Evolutionary conservation across 2,888 invertebrate species (phyloP).

Genomic region (Agriopis aurantiaria): DNA sequence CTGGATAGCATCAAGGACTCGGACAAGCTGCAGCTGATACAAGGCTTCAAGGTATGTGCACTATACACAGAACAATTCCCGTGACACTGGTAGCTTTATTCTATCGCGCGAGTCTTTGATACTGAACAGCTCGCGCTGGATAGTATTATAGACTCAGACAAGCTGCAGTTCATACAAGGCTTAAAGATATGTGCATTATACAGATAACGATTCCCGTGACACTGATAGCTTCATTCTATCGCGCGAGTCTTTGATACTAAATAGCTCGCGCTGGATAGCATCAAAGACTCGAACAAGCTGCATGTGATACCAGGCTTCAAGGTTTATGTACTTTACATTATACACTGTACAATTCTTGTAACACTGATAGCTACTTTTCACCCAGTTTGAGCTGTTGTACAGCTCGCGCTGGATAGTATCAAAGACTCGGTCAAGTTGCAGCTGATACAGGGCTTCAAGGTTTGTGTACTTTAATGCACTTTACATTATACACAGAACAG

Average conservation of each 20-base stretch:
- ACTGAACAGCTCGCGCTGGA: conserved; percentile 93
- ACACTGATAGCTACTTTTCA: conserved; percentile 98
- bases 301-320: too few relatives aligned
- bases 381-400: conserved; percentile 94
- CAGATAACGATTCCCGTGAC: too few relatives aligned
- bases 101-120: conserved; percentile 94
- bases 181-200: conserved; percentile 86
- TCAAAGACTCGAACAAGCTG: too few relatives aligned
- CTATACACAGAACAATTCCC: conserved; percentile 93
- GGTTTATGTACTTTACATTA: too few relatives aligned
- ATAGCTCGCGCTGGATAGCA: too few relatives aligned
- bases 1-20: conserved; percentile 95
- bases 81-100: conserved; percentile 98
- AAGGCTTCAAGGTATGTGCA: conserved; percentile 89
- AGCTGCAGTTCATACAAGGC: conserved; percentile 92
- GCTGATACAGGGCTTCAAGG: conserved; percentile 91
- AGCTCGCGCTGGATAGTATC: conserved; percentile 94
- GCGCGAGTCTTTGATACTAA: conserved; percentile 62
- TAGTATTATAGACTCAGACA: conserved; percentile 94
- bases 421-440: conserved; percentile 95
- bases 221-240: conserved; percentile 49
- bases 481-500: conserved; percentile 89
- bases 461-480: conserved; percentile 53
- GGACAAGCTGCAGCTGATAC: conserved; percentile 92
- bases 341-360: conserved; percentile 95